A percentile compares a stretch with the other conserved stretches of the same genome.
phyloP scores from a whole-genome alignment of 2,888 invertebrate genomes.

The Steinernema hermaphroditum region DNA sequence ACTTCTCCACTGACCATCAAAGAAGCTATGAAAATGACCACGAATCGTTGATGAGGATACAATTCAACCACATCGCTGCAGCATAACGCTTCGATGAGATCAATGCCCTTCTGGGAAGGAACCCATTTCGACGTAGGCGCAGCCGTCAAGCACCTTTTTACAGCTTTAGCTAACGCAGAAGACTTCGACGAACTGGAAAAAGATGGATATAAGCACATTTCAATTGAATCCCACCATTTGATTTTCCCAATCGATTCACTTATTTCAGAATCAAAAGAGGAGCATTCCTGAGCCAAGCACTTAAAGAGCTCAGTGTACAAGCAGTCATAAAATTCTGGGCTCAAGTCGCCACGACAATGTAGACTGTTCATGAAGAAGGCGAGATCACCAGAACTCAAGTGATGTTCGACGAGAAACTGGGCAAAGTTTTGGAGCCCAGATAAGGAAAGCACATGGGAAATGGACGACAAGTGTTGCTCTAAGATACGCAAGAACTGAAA shows the following conservation, averaged over 20 bases:
- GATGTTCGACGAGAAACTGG: neutral
- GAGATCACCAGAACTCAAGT: neutral
- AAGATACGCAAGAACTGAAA: neutral
- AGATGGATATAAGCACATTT: neutral
- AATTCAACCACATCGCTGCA: constrained; percentile 4
- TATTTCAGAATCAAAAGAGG: neutral
- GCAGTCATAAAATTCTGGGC: neutral
- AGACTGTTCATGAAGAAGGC: neutral
- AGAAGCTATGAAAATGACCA: neutral
- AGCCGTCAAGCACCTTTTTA: neutral
- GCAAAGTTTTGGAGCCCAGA: neutral
- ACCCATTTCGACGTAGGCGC: neutral
- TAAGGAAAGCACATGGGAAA: neutral
- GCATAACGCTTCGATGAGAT: neutral
- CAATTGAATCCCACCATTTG: neutral
- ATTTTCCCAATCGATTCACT: neutral
- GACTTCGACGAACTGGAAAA: neutral
- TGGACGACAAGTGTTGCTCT: neutral
- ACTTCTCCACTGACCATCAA: neutral
- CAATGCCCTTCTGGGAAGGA: neutral
- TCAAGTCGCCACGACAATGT: neutral
- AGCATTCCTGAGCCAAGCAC: neutral
- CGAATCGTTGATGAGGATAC: neutral
- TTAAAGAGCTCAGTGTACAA: neutral
- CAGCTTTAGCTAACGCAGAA: neutral